Percentiles rank a stretch among this genome's conserved stretches.
Conservation (phyloP, 2,113 vertebrate species). For the Caranx ignobilis region DNA sequence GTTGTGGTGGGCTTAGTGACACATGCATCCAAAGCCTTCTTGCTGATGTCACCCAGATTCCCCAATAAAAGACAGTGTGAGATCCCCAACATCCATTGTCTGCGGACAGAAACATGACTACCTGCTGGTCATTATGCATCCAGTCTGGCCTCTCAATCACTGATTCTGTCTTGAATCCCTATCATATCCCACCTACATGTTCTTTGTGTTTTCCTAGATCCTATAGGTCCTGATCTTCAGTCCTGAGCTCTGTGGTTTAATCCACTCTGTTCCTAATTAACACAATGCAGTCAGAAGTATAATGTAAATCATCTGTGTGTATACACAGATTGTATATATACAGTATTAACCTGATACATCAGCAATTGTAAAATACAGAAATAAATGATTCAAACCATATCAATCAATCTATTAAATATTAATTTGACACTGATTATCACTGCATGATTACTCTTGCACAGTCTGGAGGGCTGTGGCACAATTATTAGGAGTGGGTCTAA, state of each 20-base stretch:
- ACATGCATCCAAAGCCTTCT: slow-evolving; percentile 47
- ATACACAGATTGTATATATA: background rate
- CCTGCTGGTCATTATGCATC: background rate
- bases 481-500: background rate
- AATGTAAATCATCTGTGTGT: background rate
- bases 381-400: background rate
- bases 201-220: background rate
- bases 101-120: background rate
- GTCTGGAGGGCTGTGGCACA: too few species aligned
- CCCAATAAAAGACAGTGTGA: background rate
- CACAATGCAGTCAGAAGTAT: background rate
- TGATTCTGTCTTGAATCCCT: too few species aligned
- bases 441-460: background rate
- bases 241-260: background rate
- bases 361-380: background rate
- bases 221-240: background rate
- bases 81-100: background rate
- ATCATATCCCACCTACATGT: background rate
- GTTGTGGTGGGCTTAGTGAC: slow-evolving; percentile 51
- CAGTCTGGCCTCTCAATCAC: background rate
- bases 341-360: background rate
- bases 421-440: background rate
- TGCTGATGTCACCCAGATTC: slow-evolving; percentile 30
- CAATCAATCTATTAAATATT: background rate
- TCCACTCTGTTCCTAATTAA: background rate